A percentile compares a stretch with the other conserved stretches of the same genome.
Conservation (phyloP, 2,797 vertebrate genomes). For the Smutsia gigantea region DNA sequence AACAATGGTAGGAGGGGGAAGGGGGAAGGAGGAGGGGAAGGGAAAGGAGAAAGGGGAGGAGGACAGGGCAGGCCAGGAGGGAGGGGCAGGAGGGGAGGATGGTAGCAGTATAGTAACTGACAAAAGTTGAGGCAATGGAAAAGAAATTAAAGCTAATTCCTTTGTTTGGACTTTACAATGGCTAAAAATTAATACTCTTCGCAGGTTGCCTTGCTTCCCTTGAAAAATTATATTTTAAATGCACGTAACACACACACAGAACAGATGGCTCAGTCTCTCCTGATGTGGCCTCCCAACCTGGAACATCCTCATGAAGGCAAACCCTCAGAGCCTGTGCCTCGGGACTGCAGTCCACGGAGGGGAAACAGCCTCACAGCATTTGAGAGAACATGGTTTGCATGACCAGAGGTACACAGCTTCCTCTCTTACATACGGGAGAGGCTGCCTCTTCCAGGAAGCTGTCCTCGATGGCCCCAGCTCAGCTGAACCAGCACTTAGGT, state of each 20-base stretch:
- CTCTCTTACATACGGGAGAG: neutral
- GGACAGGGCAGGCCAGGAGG: too few relatives aligned
- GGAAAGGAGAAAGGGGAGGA: too few relatives aligned
- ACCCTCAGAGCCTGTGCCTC: neutral
- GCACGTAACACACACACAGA: neutral
- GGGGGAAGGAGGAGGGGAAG: too few relatives aligned
- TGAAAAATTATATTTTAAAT: neutral
- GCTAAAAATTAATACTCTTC: neutral
- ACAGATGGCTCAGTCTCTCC: neutral
- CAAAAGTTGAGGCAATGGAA: neutral
- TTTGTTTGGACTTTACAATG: neutral
- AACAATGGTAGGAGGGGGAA: rapidly evolving
- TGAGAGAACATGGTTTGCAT: neutral
- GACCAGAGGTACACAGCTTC: neutral
- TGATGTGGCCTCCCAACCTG: neutral
- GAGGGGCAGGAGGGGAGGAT: too few relatives aligned
- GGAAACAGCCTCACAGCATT: rapidly evolving
- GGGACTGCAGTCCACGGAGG: neutral
- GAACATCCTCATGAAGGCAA: rapidly evolving
- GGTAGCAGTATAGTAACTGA: rapidly evolving
- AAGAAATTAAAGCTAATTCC: neutral
- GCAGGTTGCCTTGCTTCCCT: neutral
- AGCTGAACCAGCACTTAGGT: too few relatives aligned
- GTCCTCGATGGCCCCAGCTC: neutral
- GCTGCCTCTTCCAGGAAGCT: neutral